Conservation (phyloP, 2,113 vertebrate species). For the Hypocryptadius cinnamomeus region DNA sequence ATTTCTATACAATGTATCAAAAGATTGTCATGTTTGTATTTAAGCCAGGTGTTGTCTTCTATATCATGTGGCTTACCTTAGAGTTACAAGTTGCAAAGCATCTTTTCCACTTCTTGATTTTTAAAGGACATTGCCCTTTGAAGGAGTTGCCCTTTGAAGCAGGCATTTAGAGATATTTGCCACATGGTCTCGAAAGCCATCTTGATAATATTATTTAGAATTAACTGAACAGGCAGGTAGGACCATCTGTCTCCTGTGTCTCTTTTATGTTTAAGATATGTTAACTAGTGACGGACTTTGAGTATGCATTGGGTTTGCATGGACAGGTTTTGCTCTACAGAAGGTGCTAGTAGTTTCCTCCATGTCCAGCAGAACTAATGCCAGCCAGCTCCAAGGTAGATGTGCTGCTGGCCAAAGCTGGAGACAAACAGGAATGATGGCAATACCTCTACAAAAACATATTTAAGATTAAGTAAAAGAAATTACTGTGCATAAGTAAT, state of each 20-base stretch:
- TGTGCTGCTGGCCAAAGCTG: accelerated
- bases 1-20: neutral
- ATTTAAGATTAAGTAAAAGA: neutral
- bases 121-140: neutral
- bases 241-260: neutral
- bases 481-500: neutral
- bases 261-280: neutral
- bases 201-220: neutral
- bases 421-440: neutral
- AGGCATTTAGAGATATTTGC: neutral
- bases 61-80: neutral
- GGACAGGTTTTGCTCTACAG: neutral
- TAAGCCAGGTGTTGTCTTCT: neutral
- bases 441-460: neutral
- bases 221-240: neutral
- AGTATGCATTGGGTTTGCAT: neutral
- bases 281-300: neutral
- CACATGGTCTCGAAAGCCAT: neutral
- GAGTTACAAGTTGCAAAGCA: neutral
- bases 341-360: neutral
- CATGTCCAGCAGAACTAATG: neutral
- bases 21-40: neutral
- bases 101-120: neutral
- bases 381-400: neutral
- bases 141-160: neutral